phyloP scores from a whole-genome alignment of 2,113 vertebrate genomes.

The Microcebus tavaratra region DNA sequence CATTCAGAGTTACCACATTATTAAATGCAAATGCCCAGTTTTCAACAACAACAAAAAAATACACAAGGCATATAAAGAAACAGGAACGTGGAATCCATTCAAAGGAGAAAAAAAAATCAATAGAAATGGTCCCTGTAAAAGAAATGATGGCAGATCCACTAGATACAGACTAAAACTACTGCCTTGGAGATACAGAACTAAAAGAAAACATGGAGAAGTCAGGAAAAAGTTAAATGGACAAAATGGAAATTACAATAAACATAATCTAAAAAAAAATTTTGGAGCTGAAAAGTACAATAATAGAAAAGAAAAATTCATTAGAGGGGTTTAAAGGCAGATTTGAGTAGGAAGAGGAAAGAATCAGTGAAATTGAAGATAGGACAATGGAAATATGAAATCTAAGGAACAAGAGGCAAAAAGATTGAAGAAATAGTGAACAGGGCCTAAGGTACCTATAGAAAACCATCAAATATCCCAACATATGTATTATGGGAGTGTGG shows the following conservation, averaged over 20 bases:
- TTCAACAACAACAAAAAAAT: neutral
- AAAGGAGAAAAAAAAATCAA: neutral
- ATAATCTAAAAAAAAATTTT: neutral
- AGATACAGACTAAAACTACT: neutral
- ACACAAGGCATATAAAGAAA: neutral
- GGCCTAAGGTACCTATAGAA: neutral
- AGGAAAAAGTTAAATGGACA: neutral
- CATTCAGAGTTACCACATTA: neutral
- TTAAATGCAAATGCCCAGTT: neutral
- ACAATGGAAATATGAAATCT: neutral
- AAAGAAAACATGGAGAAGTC: neutral
- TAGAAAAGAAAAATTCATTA: neutral
- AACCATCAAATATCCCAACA: neutral
- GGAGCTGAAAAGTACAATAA: neutral
- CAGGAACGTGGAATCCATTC: neutral
- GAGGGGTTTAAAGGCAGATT: neutral
- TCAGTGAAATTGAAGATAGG: neutral
- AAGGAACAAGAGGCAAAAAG: neutral
- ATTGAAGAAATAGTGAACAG: neutral
- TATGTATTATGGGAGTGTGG: neutral
- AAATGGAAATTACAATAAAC: neutral
- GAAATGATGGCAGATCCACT: neutral
- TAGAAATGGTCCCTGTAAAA: neutral
- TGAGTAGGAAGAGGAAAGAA: neutral
- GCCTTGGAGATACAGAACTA: neutral